These are phyloP conservation scores for Tubulanus polymorphus DNA, from an alignment of 2,888 invertebrate species.

Conservation along the genomic window DNA sequence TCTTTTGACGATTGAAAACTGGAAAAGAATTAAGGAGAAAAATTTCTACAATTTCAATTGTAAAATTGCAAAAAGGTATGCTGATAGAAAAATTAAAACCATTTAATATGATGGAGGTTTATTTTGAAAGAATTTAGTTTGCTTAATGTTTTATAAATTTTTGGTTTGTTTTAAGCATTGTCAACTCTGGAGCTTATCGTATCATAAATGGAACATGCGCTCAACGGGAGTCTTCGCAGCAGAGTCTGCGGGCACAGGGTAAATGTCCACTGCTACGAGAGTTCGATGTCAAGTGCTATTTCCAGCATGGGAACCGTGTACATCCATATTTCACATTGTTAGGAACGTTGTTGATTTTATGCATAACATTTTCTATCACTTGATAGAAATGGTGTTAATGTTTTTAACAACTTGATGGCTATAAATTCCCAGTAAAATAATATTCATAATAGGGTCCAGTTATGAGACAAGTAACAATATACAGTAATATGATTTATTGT, in stretches of 20 bases:
- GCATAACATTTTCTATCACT: too few relatives aligned
- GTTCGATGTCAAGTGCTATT: conserved; percentile 30
- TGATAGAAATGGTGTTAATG: too few relatives aligned
- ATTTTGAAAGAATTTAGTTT: neutral
- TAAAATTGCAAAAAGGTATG: conserved; percentile 50
- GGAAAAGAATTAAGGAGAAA: conserved; percentile 42
- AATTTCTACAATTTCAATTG: conserved; percentile 54
- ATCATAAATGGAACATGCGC: conserved; percentile 55
- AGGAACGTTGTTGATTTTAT: too few relatives aligned
- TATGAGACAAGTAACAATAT: too few relatives aligned
- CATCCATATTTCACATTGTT: too few relatives aligned
- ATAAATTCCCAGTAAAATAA: too few relatives aligned
- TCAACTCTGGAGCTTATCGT: conserved; percentile 53
- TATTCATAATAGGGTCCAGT: too few relatives aligned
- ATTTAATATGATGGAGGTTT: neutral
- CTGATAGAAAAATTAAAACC: neutral
- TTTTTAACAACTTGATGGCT: too few relatives aligned
- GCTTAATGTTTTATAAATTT: neutral
- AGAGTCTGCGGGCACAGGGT: conserved; percentile 41
- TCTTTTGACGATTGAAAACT: conserved; percentile 53
- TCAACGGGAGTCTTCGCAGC: conserved; percentile 42
- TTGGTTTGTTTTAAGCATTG: conserved; percentile 42
- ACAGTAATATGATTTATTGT: too few relatives aligned
- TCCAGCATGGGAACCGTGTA: too few relatives aligned
- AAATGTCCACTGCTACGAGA: conserved; percentile 48